Base-by-base conservation (phyloP, 2,888 invertebrate genomes). In the Abscondita cerata region DNA sequence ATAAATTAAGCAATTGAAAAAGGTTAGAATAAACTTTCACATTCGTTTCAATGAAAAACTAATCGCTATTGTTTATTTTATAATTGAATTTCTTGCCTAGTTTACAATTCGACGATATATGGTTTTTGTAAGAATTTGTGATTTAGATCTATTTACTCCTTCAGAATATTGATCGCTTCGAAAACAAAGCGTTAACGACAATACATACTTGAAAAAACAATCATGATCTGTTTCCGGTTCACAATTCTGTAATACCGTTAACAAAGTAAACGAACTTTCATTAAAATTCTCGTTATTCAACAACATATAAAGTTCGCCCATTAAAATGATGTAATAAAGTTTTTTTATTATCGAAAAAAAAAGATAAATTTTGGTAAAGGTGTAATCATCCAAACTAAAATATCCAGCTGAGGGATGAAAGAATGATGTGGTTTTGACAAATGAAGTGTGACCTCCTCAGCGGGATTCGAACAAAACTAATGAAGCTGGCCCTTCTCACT, bases 381-480 rank as follows among this genome's bases (percentile, higher is more conserved):
- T 59, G 59, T 47, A 55, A 56, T 53, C 47, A 44, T n/a, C 48
- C 56, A 57, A 57, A 64, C 64, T 60, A 64, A 52, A 64, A 64
- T 56, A 40, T 59, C 60, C 64, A 60, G 51, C 59, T 57, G 59
- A 31, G 60, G 34, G 46, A 54, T 59, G 40, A 55, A 59, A 51
- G 41, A 58, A 47, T 63, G 63, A 59, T 70, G 77, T 78, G 78
- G 71, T 73, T 68, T 72, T 78, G 78, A 78, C 78, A 78, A 78
- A 78, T 78, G 78, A 78, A 73, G 74, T 73, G 72, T 76, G 77
- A 77, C 76, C 77, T 75, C 72, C 74, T 53, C 75, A 69, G 73
- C 76, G 67, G 76, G 77, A 70, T 65, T 64, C 73, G 71, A 72
- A 71, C 72, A 69, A 65, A 68, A 70, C 76, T 78, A 78, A 79